Conservation (phyloP, 2,888 invertebrate genomes). For the Ichneumon xanthorius region DNA sequence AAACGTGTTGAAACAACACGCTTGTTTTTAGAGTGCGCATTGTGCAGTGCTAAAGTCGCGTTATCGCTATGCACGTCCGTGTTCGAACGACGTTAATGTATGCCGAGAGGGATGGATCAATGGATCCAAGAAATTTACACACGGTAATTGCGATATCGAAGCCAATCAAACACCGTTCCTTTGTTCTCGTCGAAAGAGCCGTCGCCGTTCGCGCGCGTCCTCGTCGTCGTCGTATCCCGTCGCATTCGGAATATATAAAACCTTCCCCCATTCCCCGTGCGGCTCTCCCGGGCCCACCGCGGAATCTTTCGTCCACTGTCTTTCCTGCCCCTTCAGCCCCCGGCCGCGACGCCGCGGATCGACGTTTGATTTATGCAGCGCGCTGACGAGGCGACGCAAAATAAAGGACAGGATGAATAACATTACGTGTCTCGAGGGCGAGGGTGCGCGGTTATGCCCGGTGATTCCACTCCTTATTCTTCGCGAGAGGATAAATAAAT, state of each 20-base stretch:
- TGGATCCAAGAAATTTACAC: conserved; percentile 33
- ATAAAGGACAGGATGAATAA: conserved; percentile 72
- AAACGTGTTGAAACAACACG: too few species aligned
- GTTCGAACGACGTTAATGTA: conserved; percentile 15
- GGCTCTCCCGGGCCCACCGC: conserved; percentile 33
- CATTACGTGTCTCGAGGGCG: conserved; percentile 65
- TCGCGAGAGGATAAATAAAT: conserved; percentile 38
- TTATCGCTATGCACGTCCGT: not conserved
- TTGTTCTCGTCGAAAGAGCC: conserved; percentile 51
- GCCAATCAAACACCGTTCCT: conserved; percentile 62
- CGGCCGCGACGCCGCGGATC: conserved; percentile 11
- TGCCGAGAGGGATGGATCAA: not conserved
- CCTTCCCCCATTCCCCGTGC: conserved; percentile 4
- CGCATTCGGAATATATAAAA: conserved; percentile 43
- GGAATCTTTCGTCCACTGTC: conserved; percentile 40
- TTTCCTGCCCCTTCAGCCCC: not conserved
- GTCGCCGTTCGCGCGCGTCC: not conserved
- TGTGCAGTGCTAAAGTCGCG: not conserved
- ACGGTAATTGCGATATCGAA: conserved; percentile 60
- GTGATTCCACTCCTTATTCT: conserved; percentile 42
- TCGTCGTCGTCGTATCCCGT: conserved; percentile 35
- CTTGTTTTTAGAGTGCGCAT: too few species aligned
- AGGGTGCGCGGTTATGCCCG: conserved; percentile 33
- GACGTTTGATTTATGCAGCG: conserved; percentile 68
- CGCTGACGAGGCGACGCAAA: conserved; percentile 68